Percentiles rank a stretch among this genome's conserved stretches.
These are phyloP conservation scores for Porphyrio hochstetteri DNA, from an alignment of 2,113 vertebrate species.

Conservation along the genomic window DNA sequence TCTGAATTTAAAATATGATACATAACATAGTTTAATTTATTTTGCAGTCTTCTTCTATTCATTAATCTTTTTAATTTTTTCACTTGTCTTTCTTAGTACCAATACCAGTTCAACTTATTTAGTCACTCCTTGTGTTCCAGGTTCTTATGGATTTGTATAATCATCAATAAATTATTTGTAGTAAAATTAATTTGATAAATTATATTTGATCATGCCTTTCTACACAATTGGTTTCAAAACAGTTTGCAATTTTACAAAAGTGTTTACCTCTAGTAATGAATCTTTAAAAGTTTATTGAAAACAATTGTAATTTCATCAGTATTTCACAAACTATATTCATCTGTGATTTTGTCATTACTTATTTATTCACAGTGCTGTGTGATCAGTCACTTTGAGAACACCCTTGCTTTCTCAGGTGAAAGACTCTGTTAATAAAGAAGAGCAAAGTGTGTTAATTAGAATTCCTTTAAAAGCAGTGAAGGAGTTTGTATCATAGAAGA, in stretches of 20 bases:
- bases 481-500: neutral
- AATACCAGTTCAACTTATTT: neutral
- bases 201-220: neutral
- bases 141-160: neutral
- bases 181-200: neutral
- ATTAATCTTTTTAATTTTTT: neutral
- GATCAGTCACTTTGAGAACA: neutral
- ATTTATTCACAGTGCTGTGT: neutral
- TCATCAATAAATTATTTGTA: neutral
- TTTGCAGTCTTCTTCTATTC: neutral
- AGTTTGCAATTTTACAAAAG: neutral
- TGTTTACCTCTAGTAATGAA: neutral
- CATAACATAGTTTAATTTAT: neutral
- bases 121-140: neutral
- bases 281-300: neutral
- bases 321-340: neutral
- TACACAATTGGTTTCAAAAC: neutral
- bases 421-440: neutral
- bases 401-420: neutral
- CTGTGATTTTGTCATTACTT: neutral
- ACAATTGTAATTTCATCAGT: neutral
- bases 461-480: neutral
- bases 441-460: neutral
- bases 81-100: neutral
- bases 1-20: neutral